Percentiles rank a stretch among this genome's conserved stretches.
These are phyloP conservation scores for Stenotaenia linearis DNA, from an alignment of 2,888 invertebrate genomes.

Conservation along the genomic window DNA sequence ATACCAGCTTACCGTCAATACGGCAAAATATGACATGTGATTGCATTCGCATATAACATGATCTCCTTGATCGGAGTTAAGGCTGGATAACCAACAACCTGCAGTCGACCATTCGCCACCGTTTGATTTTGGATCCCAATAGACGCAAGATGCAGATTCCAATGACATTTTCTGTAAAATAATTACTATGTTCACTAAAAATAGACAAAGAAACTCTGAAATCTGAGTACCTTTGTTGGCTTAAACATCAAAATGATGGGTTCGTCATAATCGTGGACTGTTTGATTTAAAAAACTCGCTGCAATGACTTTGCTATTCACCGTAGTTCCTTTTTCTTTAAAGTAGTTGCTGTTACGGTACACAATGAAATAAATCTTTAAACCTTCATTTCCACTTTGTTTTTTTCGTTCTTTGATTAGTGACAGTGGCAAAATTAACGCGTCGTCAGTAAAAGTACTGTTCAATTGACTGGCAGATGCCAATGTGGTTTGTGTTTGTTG, in stretches of 20 bases:
- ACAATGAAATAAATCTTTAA: background rate
- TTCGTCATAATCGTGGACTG: background rate
- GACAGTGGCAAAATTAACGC: background rate
- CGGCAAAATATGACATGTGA: conserved; percentile 86
- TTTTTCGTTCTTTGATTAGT: background rate
- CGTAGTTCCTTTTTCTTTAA: background rate
- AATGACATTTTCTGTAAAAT: background rate
- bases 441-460: background rate
- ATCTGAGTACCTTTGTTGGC: background rate
- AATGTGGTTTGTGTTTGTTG: background rate
- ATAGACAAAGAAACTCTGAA: background rate
- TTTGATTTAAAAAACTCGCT: background rate
- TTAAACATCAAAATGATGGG: background rate
- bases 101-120: conserved; percentile 77
- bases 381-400: background rate
- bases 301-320: background rate
- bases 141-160: conserved; percentile 7
- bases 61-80: conserved; percentile 71
- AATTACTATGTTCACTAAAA: background rate
- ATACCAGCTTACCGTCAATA: conserved; percentile 62
- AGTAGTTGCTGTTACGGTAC: background rate
- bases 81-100: conserved; percentile 77
- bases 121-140: background rate
- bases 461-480: background rate
- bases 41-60: conserved; percentile 75